Percentiles rank a stretch among this genome's conserved stretches.
phyloP scores from a whole-genome alignment of 1,140 invertebrate species.

The Brachystomella parvula region DNA sequence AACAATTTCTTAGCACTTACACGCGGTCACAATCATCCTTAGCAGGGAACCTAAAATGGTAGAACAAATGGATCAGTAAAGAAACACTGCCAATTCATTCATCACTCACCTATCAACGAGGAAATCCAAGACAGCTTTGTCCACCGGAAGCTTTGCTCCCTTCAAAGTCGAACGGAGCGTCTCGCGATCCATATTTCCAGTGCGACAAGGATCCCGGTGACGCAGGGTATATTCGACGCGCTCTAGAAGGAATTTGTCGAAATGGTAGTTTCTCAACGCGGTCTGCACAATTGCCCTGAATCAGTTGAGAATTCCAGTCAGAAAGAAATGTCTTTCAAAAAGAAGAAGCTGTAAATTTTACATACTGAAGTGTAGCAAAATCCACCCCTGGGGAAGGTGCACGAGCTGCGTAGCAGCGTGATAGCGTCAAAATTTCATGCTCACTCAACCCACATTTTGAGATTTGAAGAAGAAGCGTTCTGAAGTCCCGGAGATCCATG shows the following conservation, averaged over 20 bases:
- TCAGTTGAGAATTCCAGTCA: background rate
- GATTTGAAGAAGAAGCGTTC: slow-evolving; percentile 28
- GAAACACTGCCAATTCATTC: background rate
- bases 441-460: slow-evolving; percentile 36
- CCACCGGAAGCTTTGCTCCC: slow-evolving; percentile 34
- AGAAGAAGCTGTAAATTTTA: background rate
- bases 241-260: slow-evolving; percentile 28
- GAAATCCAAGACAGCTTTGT: slow-evolving; percentile 31
- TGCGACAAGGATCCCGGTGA: slow-evolving; percentile 35
- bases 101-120: slow-evolving; percentile 32
- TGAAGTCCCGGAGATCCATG: slow-evolving; percentile 17
- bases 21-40: slow-evolving; percentile 7
- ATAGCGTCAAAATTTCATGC: slow-evolving; percentile 34
- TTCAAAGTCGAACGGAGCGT: slow-evolving; percentile 31
- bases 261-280: slow-evolving; percentile 29
- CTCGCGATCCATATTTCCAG: slow-evolving; percentile 35
- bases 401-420: slow-evolving; percentile 29
- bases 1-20: slow-evolving; percentile 1
- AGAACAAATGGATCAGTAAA: background rate
- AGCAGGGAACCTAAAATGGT: slow-evolving; percentile 10
- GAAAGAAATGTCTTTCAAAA: background rate
- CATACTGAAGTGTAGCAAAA: slow-evolving; percentile 32
- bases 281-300: slow-evolving; percentile 34
- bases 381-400: slow-evolving; percentile 26
- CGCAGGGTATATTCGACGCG: slow-evolving; percentile 34